Evolutionary conservation across 1,140 invertebrate genomes (phyloP).

Genomic region (Hylaeus volcanicus): DNA sequence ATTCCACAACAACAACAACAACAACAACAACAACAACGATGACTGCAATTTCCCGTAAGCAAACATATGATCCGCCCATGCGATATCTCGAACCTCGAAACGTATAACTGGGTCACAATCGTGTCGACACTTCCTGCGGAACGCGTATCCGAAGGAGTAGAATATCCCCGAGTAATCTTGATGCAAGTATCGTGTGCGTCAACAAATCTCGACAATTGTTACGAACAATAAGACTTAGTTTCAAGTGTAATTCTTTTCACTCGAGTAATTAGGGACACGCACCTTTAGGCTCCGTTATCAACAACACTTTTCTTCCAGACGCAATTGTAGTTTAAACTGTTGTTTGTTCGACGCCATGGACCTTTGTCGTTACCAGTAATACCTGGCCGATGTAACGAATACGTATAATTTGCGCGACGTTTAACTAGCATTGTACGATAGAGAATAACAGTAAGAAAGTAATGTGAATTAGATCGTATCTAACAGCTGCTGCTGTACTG

Average conservation of each 20-base stretch:
- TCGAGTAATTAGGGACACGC: slow-evolving; percentile 19
- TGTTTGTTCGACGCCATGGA: neutral
- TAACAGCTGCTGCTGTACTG: neutral
- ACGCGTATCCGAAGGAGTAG: slow-evolving; percentile 21
- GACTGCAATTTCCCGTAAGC: slow-evolving; percentile 44
- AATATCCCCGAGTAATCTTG: slow-evolving; percentile 27
- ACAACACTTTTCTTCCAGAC: neutral
- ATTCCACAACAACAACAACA: slow-evolving; percentile 12
- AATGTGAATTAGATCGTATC: slow-evolving; percentile 50
- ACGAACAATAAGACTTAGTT: slow-evolving; percentile 29
- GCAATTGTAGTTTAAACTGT: neutral
- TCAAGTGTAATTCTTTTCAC: slow-evolving; percentile 41
- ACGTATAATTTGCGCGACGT: slow-evolving; percentile 6
- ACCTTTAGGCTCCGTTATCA: neutral
- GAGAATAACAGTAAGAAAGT: slow-evolving; percentile 44
- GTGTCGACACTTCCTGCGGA: slow-evolving; percentile 52
- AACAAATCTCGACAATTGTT: slow-evolving; percentile 14
- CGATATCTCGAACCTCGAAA: slow-evolving; percentile 31
- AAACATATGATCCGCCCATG: slow-evolving; percentile 30
- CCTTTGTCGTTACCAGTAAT: slow-evolving; percentile 2
- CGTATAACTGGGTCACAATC: slow-evolving; percentile 39
- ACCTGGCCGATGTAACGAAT: slow-evolving; percentile 8
- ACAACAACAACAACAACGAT: slow-evolving; percentile 9
- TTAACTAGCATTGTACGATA: neutral
- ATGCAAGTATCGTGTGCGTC: slow-evolving; percentile 38